phyloP scores from a whole-genome alignment of 2,113 vertebrate species.

The Salvelinus fontinalis region DNA sequence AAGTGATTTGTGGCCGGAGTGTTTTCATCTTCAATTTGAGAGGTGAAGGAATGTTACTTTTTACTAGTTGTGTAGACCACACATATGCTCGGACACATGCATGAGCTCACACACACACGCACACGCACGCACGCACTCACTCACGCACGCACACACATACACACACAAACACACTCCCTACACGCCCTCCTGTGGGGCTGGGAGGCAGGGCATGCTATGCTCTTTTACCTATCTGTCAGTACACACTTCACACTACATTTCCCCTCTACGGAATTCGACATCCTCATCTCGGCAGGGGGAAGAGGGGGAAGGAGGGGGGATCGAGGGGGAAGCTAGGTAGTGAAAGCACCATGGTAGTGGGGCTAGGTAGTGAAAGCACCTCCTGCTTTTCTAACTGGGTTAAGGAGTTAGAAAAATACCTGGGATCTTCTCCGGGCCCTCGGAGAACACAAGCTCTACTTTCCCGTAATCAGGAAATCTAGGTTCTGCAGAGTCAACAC shows the following conservation, averaged over 20 bases:
- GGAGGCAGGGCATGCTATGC: constrained; percentile 52
- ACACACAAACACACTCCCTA: constrained; percentile 32
- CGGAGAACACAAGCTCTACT: constrained; percentile 91
- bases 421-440: constrained; percentile 86
- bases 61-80: neutral
- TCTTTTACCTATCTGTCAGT: constrained; percentile 66
- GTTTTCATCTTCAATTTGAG: neutral
- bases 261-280: constrained; percentile 60
- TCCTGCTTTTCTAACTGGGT: neutral
- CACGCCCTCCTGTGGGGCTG: constrained; percentile 29
- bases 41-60: neutral
- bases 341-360: constrained; percentile 16
- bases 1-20: neutral
- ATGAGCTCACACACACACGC: neutral
- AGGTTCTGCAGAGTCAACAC: constrained; percentile 79
- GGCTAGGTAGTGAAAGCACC: constrained; percentile 17
- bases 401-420: constrained; percentile 67
- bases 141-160: neutral
- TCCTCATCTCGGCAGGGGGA: constrained; percentile 41
- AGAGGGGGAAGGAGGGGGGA: constrained; percentile 11
- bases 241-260: constrained; percentile 70
- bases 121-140: neutral
- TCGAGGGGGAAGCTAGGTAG: neutral
- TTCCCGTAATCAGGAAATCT: constrained; percentile 89
- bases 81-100: neutral